These are phyloP conservation scores for Arizona elegans DNA, from an alignment of 2,113 vertebrate species.

Conservation along the genomic window DNA sequence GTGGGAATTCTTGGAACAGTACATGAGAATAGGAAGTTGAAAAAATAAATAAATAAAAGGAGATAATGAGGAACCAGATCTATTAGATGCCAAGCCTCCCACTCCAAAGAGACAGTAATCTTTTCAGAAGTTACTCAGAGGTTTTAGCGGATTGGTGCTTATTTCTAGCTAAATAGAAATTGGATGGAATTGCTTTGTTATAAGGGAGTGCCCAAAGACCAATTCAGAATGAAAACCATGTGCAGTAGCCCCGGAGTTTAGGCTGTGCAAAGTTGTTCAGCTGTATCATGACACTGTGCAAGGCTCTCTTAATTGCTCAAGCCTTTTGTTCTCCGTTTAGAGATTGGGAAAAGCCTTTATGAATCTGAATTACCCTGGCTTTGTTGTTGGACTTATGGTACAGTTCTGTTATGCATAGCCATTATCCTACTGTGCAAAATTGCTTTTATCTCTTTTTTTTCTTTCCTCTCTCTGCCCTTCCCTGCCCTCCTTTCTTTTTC, in stretches of 20 bases:
- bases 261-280: constrained; percentile 7
- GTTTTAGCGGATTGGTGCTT: not conserved
- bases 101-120: not conserved
- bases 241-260: not conserved
- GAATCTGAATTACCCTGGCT: constrained; percentile 3
- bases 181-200: not conserved
- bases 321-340: not conserved
- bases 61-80: not conserved
- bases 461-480: not conserved
- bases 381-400: not conserved
- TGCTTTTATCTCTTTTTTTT: accelerated
- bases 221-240: not conserved
- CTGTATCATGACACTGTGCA: constrained; percentile 39
- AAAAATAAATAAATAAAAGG: not conserved
- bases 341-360: not conserved
- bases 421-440: not conserved
- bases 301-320: constrained; percentile 13
- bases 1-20: not conserved
- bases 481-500: not conserved
- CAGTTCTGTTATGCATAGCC: not conserved
- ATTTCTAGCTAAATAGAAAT: not conserved
- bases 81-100: not conserved
- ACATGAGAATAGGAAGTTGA: not conserved
- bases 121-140: not conserved
- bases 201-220: not conserved